phyloP scores from a whole-genome alignment of 2,888 invertebrate genomes.

The Latheticus oryzae region DNA sequence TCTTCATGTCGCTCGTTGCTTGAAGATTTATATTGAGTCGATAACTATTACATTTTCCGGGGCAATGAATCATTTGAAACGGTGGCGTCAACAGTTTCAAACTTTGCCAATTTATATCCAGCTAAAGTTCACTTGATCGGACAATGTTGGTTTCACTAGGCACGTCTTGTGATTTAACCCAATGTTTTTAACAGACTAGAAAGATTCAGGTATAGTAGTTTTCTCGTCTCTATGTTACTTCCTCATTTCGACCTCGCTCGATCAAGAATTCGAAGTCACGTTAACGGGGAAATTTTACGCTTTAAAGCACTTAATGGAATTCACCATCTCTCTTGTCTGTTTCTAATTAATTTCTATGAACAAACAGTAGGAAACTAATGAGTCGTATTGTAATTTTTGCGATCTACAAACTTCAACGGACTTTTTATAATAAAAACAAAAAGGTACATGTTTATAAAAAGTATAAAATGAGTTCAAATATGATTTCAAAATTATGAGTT shows the following conservation, averaged over 20 bases:
- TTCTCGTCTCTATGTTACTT: neutral
- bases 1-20: conserved; percentile 34
- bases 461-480: too few species aligned
- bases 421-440: too few species aligned
- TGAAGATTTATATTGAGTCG: conserved; percentile 38
- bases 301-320: conserved; percentile 28
- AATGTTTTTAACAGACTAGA: conserved; percentile 13
- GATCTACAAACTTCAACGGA: too few species aligned
- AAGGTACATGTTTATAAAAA: too few species aligned
- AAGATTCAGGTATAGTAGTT: conserved; percentile 16
- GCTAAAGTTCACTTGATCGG: conserved; percentile 36
- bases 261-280: conserved; percentile 32
- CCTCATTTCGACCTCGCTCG: conserved; percentile 6
- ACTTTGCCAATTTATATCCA: conserved; percentile 43
- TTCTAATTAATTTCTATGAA: conserved; percentile 26
- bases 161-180: conserved; percentile 30
- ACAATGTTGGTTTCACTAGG: conserved; percentile 32
- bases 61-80: conserved; percentile 42
- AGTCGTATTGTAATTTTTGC: too few species aligned
- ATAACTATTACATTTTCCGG: conserved; percentile 42
- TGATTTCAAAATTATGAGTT: too few species aligned
- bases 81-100: conserved; percentile 43
- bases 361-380: conserved; percentile 16
- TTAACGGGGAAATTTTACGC: conserved; percentile 19
- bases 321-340: conserved; percentile 5